Base-by-base conservation (phyloP, 2,888 invertebrate species). In the Mechanitis messenoides region DNA sequence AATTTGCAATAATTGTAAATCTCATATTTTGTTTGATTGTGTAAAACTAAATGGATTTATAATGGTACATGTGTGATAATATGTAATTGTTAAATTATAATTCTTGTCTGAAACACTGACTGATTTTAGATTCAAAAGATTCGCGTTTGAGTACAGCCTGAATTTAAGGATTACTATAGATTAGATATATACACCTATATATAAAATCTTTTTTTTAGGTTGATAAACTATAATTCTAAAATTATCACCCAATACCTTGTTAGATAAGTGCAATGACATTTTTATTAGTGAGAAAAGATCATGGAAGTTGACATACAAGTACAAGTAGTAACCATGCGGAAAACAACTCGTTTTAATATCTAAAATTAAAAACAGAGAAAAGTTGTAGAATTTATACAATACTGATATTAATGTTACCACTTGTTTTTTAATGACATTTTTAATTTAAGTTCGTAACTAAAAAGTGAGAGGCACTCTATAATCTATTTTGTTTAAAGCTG, bases 341-440 rank as follows among this genome's bases (percentile, higher is more conserved):
- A 55, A 33, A 47, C 53, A 38, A 53, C 55, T 12, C 53, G 58
- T 56, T 62, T 61, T 57, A 20, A 47, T 59, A 64, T 59, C 38
- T 65, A 61, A 59, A 59, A 59, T 65, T 63, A 63, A 60, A 65
- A 63, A 59, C 42, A 56, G 46, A 47, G 57, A 61, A 63, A 59
- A 61, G 53, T 53, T 57, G 60, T 63, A 42, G 42, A 42, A 42
- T 42, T 42, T 42, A 42, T 9, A 42, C 42, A 42, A 11, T 9
- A 42, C 3, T 42, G 3, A 5, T 35, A 35, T 35, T 35, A 2
- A 35, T 6, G 6, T 2, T 1, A 35, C 35, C 3, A 6, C 4
- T 35, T 2, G 2, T 3, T 35, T 35, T 5, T 35, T 35, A 35
- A 2, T 5, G 35, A 35, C 6, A 35, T 35, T 6, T 5, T 35